These are phyloP conservation scores for Lutjanus argentimaculatus DNA, from an alignment of 2,797 vertebrate genomes.

Conservation along the genomic window DNA sequence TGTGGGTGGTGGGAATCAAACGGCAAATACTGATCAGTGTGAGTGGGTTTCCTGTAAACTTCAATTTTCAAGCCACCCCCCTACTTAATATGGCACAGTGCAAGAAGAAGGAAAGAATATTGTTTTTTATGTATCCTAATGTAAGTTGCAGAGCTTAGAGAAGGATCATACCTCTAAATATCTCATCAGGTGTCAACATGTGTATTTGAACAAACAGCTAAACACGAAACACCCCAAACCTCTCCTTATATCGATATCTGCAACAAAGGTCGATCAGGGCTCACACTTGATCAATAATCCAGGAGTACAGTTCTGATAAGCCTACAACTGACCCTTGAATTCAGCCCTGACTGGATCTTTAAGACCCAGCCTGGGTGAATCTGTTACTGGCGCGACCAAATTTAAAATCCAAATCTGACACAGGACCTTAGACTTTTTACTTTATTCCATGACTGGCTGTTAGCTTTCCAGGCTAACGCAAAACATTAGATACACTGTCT, in stretches of 20 bases:
- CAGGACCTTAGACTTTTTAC: not conserved
- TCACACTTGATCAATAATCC: not conserved
- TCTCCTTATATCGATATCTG: not conserved
- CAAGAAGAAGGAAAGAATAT: not conserved
- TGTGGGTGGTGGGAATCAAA: constrained; percentile 68
- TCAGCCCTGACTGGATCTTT: not conserved
- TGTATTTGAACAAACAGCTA: not conserved
- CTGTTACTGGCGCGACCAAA: not conserved
- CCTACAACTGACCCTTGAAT: not conserved
- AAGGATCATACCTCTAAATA: constrained; percentile 5
- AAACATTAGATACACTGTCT: not conserved
- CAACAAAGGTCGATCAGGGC: not conserved
- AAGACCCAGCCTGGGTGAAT: not conserved
- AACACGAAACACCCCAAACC: not conserved
- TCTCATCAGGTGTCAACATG: not conserved
- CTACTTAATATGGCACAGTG: not conserved
- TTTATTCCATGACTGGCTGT: constrained; percentile 4
- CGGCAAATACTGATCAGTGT: constrained; percentile 62
- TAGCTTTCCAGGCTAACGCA: constrained; percentile 8
- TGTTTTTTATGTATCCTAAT: not conserved
- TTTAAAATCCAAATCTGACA: not conserved
- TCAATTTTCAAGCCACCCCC: constrained; percentile 29
- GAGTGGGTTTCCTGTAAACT: constrained; percentile 54
- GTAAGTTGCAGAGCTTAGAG: not conserved
- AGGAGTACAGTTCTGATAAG: not conserved